Conservation (phyloP, 2,797 vertebrate genomes). For the Phyllotis vaccarum region DNA sequence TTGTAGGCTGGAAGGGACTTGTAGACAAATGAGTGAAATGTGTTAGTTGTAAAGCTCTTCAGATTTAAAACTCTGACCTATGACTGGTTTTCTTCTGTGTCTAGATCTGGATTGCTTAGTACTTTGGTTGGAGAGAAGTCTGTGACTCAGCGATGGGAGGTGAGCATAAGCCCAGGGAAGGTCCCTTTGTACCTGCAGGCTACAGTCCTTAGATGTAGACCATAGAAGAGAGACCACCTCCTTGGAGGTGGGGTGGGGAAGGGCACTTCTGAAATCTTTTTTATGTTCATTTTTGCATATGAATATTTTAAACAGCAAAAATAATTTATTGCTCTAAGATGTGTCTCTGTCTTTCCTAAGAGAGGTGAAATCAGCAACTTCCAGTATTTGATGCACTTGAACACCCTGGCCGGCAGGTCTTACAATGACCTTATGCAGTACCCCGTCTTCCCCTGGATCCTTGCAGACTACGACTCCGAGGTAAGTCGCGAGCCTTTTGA, state of each 20-base stretch:
- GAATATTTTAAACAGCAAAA: background rate
- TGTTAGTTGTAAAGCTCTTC: background rate
- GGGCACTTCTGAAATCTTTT: background rate
- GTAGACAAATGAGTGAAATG: background rate
- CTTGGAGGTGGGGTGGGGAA: background rate
- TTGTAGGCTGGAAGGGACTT: background rate
- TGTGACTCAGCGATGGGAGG: slow-evolving; percentile 99
- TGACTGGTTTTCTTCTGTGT: slow-evolving; percentile 8
- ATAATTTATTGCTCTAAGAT: slow-evolving; percentile 43
- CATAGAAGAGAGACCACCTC: background rate
- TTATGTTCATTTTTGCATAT: slow-evolving; percentile 22
- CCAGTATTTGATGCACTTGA: slow-evolving; percentile 99
- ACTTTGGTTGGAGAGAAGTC: slow-evolving; percentile 98
- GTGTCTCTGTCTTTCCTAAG: slow-evolving; percentile 87
- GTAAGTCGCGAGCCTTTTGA: slow-evolving; percentile 85
- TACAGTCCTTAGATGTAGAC: background rate
- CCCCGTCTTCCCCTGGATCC: slow-evolving; percentile 99
- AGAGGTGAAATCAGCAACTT: slow-evolving; percentile 99
- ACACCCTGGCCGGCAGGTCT: slow-evolving; percentile 97
- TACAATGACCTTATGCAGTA: slow-evolving; percentile 99
- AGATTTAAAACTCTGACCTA: background rate
- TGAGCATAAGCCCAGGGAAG: slow-evolving; percentile 82
- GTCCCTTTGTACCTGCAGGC: background rate
- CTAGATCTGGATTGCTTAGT: slow-evolving; percentile 97
- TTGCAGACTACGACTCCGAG: slow-evolving; percentile 97